Evolutionary conservation across 2,888 invertebrate genomes (phyloP), one percentile per base, ranked within the genome.

Genomic region (Volucella zonaria): DNA sequence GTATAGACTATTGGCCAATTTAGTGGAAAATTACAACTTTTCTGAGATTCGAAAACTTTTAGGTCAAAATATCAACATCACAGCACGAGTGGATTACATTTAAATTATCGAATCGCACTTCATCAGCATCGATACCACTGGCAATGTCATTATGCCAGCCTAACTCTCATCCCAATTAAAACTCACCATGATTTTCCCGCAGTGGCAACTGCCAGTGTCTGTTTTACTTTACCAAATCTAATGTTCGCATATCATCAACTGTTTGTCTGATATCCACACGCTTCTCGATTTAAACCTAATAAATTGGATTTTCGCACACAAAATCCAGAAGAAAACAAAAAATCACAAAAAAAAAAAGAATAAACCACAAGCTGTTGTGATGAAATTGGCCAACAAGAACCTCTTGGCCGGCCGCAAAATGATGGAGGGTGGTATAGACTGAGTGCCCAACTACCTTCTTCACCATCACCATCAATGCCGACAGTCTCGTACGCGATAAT

Each of bases 211-310:
- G 40, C 58, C 31, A n/a, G 45, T 45, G 18, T 14, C 43, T 59
- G 59, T 56, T 59, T 59, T 38, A 45, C 31, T 58, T 59, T 58
- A 49, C 45, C 68, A 49, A 78, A 64, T 54, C 67, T 23, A 45
- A 78, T 56, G 64, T 54, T 74, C 52, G 64, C 68, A 74, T 68
- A 59, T 64, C 68, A 59, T 70, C 74, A 66, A 75, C 64, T 70
- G 74, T 47, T 70, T 49, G 54, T 1, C 59, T 47, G 56, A 78
- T 78, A 74, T 59, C 82, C 74, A 62, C 82, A 79, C 79, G 64
- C 75, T 71, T 79, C 52, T 56, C 47, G 31, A 42, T 47, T 40
- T 59, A 74, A 74, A 70, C 23, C 52, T 59, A 82, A 79, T 82
- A 70, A 82, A 79, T 82, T 58, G 62, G 40, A 51, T 75, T 15